A percentile compares a stretch with the other conserved stretches of the same genome.
These are phyloP conservation scores for Palloptera scutellata DNA, from an alignment of 2,888 invertebrate species.

Conservation along the genomic window DNA sequence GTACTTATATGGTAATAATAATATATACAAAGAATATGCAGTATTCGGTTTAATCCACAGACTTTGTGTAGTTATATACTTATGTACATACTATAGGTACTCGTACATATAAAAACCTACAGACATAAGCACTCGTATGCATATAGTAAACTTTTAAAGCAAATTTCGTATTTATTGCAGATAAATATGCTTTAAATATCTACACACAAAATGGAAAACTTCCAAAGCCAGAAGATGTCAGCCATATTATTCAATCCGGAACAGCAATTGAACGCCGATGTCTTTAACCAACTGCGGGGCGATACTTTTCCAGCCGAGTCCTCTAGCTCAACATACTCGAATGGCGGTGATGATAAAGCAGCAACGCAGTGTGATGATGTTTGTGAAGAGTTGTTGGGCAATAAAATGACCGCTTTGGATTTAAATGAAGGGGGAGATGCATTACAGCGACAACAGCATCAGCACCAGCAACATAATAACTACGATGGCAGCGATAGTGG, in stretches of 20 bases:
- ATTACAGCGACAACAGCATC: constrained; percentile 20
- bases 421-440: constrained; percentile 45
- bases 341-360: constrained; percentile 2
- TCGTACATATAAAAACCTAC: background rate
- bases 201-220: no score
- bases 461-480: constrained; percentile 34
- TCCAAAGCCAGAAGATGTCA: constrained; percentile 33
- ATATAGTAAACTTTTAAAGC: background rate
- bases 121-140: no score
- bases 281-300: constrained; percentile 1
- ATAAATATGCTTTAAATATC: background rate
- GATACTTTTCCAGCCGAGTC: constrained; percentile 25
- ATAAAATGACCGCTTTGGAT: constrained; percentile 55
- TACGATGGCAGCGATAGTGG: constrained; percentile 82
- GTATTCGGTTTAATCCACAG: background rate
- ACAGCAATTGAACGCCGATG: constrained; percentile 31
- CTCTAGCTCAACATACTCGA: constrained; percentile 18
- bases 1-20: no score
- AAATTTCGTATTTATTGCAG: constrained; percentile 7
- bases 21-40: no score
- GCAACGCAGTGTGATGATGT: constrained; percentile 35
- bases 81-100: no score
- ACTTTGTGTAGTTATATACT: constrained; percentile 14
- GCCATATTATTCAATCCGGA: constrained; percentile 41
- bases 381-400: constrained; percentile 47